Evolutionary conservation across 1,140 invertebrate genomes (phyloP).

Genomic region (Drosophila ercepeae): DNA sequence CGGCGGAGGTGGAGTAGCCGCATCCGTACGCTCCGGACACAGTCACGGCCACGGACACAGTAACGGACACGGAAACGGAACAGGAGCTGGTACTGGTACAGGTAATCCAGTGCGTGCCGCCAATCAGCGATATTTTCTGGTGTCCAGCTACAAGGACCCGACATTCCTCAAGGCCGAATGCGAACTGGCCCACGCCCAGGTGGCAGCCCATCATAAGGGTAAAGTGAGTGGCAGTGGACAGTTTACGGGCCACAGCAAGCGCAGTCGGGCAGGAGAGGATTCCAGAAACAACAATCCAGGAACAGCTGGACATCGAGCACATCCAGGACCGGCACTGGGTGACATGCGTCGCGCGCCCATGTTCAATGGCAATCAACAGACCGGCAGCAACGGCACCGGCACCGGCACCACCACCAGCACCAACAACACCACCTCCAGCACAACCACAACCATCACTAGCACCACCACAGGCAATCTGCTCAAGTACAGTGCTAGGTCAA

Average conservation of each 20-base stretch:
- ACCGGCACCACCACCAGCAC: slow-evolving; percentile 1
- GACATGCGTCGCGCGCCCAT: slow-evolving; percentile 71
- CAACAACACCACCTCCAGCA: slow-evolving; percentile 4
- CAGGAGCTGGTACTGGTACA: neutral
- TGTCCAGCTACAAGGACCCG: slow-evolving; percentile 71
- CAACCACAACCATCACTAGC: slow-evolving; percentile 9
- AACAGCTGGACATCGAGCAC: neutral
- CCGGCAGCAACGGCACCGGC: slow-evolving; percentile 25
- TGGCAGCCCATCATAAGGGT: slow-evolving; percentile 23
- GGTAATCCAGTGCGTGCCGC: slow-evolving; percentile 68
- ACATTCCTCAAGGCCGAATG: slow-evolving; percentile 79
- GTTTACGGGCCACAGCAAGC: slow-evolving; percentile 15
- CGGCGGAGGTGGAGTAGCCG: slow-evolving; percentile 26
- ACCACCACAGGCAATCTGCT: slow-evolving; percentile 17
- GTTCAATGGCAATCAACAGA: slow-evolving; percentile 70
- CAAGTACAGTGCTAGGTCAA: slow-evolving; percentile 18
- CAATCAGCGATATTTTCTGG: slow-evolving; percentile 73
- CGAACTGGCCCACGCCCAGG: slow-evolving; percentile 80
- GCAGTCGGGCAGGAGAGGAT: slow-evolving; percentile 44
- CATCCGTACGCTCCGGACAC: slow-evolving; percentile 12
- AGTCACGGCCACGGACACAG: no score
- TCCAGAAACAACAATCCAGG: slow-evolving; percentile 49
- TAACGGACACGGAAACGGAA: neutral
- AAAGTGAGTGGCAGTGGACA: slow-evolving; percentile 16
- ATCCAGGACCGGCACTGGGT: slow-evolving; percentile 17